Evolutionary conservation across 1,140 invertebrate genomes (phyloP).

Genomic region (Pseudachorutes palmiensis): DNA sequence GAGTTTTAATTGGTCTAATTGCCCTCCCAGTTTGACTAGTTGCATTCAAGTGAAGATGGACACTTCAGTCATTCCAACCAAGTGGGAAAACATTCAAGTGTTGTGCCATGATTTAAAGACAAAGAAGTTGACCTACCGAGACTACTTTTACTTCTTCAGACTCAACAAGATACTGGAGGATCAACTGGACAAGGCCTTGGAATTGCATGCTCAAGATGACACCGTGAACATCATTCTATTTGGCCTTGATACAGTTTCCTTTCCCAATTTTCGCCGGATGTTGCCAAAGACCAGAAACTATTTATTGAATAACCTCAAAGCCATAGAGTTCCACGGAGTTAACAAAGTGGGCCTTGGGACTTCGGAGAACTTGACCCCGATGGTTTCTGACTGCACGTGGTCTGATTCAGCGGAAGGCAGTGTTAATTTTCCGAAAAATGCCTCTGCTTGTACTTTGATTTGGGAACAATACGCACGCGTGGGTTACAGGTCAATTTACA

Average conservation of each 20-base stretch:
- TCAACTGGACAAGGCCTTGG: background rate
- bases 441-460: background rate
- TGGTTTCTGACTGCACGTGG: slow-evolving; percentile 44
- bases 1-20: background rate
- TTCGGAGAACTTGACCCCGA: background rate
- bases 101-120: background rate
- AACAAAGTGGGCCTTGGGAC: background rate
- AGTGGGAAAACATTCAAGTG: background rate
- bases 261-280: background rate
- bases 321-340: background rate
- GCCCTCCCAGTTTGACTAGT: background rate
- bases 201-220: background rate
- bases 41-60: background rate
- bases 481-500: background rate
- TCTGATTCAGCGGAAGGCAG: background rate
- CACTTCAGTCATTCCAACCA: background rate
- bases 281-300: background rate
- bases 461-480: background rate
- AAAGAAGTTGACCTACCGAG: background rate
- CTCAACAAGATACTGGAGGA: background rate
- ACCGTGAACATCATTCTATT: background rate
- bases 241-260: background rate
- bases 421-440: background rate
- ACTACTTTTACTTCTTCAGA: background rate
- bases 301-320: background rate